A percentile compares a stretch with the other conserved stretches of the same genome.
These are phyloP conservation scores for Aurelia sp. DNA, from an alignment of 30 jellyfish, hydroid and myxozoan genomes.

Conservation along the genomic window DNA sequence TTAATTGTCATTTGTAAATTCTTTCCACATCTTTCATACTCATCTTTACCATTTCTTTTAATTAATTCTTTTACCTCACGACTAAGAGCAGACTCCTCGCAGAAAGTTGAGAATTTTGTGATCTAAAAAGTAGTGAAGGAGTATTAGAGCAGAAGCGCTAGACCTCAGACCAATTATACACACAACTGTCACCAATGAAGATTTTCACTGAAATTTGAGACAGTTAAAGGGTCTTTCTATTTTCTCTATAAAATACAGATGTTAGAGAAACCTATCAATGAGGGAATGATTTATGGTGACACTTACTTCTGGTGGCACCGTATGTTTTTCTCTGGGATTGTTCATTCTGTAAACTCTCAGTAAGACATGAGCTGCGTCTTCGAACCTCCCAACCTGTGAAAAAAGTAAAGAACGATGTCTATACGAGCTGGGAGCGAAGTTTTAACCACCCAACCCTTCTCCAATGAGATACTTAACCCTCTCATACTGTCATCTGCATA, in stretches of 20 bases:
- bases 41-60: conserved; percentile 7
- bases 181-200: no score
- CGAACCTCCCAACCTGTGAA: conserved; percentile 18
- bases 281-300: no score
- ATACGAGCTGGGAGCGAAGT: no score
- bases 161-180: no score
- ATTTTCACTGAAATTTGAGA: no score
- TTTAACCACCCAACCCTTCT: no score
- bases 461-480: no score
- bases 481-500: no score
- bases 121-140: conserved; percentile 13
- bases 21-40: conserved; percentile 34
- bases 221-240: no score
- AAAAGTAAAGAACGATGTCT: neutral
- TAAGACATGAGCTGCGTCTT: conserved; percentile 76
- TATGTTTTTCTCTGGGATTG: conserved; percentile 27
- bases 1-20: conserved; percentile 5
- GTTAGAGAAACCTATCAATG: no score
- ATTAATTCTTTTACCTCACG: conserved; percentile 16
- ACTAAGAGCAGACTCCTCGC: conserved; percentile 46
- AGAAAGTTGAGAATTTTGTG: conserved; percentile 35
- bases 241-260: no score
- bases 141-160: neutral
- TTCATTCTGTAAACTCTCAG: conserved; percentile 56
- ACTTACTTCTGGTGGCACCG: conserved; percentile 60